Conservation (phyloP, 2,113 vertebrate species). For the Pluvialis apricaria region DNA sequence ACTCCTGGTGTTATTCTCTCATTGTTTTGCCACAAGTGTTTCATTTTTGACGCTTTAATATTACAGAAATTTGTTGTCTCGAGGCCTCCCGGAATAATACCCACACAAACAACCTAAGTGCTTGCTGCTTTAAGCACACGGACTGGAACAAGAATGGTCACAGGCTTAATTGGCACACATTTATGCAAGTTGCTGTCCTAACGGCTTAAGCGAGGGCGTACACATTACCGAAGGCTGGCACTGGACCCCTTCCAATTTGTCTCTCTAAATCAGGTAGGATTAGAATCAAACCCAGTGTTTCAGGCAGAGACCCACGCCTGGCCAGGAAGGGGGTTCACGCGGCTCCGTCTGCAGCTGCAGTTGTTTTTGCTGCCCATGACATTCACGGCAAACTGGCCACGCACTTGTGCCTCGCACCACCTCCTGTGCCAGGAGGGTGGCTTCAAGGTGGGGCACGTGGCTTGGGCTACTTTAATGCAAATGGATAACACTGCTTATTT, state of each 20-base stretch:
- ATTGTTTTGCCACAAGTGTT: neutral
- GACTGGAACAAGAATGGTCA: neutral
- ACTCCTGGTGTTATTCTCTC: neutral
- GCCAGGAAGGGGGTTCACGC: neutral
- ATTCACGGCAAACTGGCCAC: neutral
- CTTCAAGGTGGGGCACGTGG: neutral
- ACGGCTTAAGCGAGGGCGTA: neutral
- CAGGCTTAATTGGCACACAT: neutral
- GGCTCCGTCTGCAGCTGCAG: neutral
- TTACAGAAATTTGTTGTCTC: neutral
- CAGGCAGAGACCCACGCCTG: neutral
- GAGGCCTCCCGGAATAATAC: neutral
- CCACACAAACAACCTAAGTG: neutral
- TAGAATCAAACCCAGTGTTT: neutral
- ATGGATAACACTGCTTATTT: neutral
- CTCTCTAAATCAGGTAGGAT: constrained; percentile 37
- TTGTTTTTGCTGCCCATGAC: neutral
- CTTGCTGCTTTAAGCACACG: neutral
- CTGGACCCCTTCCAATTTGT: constrained; percentile 36
- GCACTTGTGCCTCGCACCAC: neutral
- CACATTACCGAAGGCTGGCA: neutral
- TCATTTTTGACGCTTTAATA: neutral
- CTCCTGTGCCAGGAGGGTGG: neutral
- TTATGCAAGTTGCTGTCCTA: constrained; percentile 31
- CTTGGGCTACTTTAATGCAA: neutral